Conservation (phyloP, 2,888 invertebrate genomes). For the Spilarctia lutea region DNA sequence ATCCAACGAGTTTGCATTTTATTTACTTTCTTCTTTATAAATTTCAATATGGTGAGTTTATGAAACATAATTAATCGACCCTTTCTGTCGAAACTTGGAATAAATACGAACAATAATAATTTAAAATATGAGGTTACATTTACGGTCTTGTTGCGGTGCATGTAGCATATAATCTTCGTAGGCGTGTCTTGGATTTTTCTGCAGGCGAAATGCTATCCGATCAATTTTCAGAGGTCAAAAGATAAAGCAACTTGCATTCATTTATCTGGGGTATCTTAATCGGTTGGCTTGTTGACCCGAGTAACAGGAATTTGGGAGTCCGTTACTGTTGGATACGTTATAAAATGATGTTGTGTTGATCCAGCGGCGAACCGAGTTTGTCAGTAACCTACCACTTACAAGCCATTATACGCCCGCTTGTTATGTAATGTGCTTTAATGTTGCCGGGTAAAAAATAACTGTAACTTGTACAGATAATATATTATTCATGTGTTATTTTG, state of each 20-base stretch:
- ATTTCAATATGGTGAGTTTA: constrained; percentile 29
- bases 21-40: constrained; percentile 30
- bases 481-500: background rate
- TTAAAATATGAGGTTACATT: constrained; percentile 29
- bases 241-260: constrained; percentile 64
- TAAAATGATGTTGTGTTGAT: constrained; percentile 52
- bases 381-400: constrained; percentile 54
- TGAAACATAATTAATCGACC: constrained; percentile 34
- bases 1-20: constrained; percentile 38
- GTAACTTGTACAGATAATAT: constrained; percentile 5
- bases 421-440: constrained; percentile 61
- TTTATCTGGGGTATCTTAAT: constrained; percentile 73
- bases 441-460: constrained; percentile 33
- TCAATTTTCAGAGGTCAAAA: constrained; percentile 71
- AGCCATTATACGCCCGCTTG: constrained; percentile 54
- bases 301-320: constrained; percentile 66
- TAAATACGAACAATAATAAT: constrained; percentile 28
- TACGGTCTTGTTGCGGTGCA: constrained; percentile 28
- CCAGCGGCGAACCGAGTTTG: constrained; percentile 51
- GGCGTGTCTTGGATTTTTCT: constrained; percentile 63
- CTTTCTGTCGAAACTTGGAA: constrained; percentile 19
- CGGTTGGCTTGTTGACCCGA: constrained; percentile 68
- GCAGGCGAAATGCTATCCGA: constrained; percentile 67
- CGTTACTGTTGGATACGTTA: constrained; percentile 63
- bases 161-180: constrained; percentile 64